Percentiles rank a stretch among this genome's conserved stretches.
Conservation (phyloP, 1,140 invertebrate species). For the Carposina sasakii region DNA sequence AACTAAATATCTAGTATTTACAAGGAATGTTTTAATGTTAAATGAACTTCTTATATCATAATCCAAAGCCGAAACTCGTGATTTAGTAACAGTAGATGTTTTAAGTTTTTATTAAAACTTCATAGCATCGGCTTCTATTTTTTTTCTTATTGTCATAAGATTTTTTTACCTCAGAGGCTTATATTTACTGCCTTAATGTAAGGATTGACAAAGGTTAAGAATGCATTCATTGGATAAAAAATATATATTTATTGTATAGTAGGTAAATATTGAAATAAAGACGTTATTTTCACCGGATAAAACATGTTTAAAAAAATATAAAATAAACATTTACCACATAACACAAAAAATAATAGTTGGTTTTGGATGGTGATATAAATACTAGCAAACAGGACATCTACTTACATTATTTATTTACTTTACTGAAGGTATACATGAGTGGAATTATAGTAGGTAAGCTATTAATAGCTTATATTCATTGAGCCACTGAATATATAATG, state of each 20-base stretch:
- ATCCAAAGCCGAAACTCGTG: too few relatives aligned
- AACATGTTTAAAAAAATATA: background rate
- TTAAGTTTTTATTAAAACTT: too few relatives aligned
- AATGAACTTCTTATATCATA: too few relatives aligned
- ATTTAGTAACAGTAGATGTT: too few relatives aligned
- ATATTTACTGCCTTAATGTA: background rate
- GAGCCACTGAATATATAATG: conserved; percentile 68
- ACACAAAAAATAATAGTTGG: background rate
- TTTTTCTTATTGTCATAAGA: too few relatives aligned
- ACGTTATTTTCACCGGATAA: background rate
- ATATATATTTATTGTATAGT: background rate
- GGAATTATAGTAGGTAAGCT: conserved; percentile 56
- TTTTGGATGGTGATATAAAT: background rate
- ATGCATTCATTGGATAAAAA: background rate
- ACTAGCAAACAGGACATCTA: background rate
- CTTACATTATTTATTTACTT: background rate
- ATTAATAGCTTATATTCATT: conserved; percentile 66
- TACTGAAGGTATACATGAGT: conserved; percentile 43
- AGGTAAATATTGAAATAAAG: background rate
- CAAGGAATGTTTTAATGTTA: too few relatives aligned
- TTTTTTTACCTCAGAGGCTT: too few relatives aligned
- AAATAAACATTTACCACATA: background rate
- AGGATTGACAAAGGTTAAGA: background rate
- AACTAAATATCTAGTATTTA: too few relatives aligned
- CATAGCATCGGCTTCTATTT: too few relatives aligned